Percentiles rank a stretch among this genome's conserved stretches.
Conservation (phyloP, 2,888 invertebrate species). For the Chrysodeixis includens region DNA sequence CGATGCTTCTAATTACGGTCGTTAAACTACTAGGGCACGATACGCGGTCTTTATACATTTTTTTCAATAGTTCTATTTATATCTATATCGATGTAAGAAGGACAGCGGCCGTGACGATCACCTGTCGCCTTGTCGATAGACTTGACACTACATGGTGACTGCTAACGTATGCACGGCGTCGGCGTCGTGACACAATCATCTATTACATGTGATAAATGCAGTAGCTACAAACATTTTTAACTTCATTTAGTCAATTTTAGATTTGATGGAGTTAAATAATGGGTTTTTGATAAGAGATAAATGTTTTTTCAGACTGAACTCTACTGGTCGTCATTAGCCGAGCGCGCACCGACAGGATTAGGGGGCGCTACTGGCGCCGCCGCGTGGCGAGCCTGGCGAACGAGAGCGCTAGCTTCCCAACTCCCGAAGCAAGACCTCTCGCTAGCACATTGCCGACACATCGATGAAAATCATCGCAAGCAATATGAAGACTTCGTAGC, state of each 20-base stretch:
- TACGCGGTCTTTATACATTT: background rate
- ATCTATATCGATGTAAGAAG: background rate
- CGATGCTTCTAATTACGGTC: background rate
- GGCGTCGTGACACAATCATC: background rate
- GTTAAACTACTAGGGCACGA: background rate
- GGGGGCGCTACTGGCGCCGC: conserved; percentile 82
- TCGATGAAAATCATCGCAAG: conserved; percentile 93
- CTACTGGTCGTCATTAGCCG: conserved; percentile 96
- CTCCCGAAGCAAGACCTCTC: conserved; percentile 98
- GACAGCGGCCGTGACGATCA: background rate
- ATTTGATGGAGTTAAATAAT: background rate
- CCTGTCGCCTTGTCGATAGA: conserved; percentile 9
- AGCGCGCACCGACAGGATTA: conserved; percentile 88
- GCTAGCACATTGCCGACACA: conserved; percentile 95
- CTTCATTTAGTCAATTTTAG: too few relatives aligned
- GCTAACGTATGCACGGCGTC: background rate
- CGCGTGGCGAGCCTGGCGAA: conserved; percentile 83
- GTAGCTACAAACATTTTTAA: background rate
- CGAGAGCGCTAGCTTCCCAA: conserved; percentile 93
- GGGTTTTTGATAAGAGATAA: background rate
- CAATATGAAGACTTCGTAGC: conserved; percentile 98
- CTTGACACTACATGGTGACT: background rate
- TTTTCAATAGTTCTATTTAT: background rate
- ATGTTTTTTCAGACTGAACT: conserved; percentile 93
- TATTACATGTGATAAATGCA: background rate